Percentiles rank a stretch among this genome's conserved stretches.
Evolutionary conservation across 2,888 invertebrate genomes (phyloP).

Genomic region (Leptinotarsa tumamoca): DNA sequence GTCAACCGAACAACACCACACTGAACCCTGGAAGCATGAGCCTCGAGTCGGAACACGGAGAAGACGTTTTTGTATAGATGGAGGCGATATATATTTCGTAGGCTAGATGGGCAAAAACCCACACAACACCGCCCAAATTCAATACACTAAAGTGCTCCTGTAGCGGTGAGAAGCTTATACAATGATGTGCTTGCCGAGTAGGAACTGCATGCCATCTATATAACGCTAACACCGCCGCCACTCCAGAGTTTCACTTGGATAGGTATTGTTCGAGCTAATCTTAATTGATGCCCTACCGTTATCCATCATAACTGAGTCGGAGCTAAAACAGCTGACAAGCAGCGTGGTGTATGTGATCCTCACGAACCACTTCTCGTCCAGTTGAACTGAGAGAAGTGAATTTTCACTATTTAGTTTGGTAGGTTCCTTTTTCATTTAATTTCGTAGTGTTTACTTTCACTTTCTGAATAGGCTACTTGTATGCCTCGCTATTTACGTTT

Average conservation of each 20-base stretch:
- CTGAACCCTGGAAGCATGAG: slow-evolving; percentile 7
- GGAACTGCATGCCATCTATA: slow-evolving; percentile 46
- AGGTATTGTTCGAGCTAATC: slow-evolving; percentile 67
- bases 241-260: slow-evolving; percentile 55
- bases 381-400: slow-evolving; percentile 34
- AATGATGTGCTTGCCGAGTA: slow-evolving; percentile 48
- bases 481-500: too few species aligned
- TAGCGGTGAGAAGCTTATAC: slow-evolving; percentile 53
- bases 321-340: slow-evolving; percentile 62
- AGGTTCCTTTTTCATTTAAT: background rate
- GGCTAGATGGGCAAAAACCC: slow-evolving; percentile 61
- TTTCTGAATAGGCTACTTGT: too few species aligned
- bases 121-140: slow-evolving; percentile 63
- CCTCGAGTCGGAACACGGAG: slow-evolving; percentile 28
- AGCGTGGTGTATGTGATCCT: slow-evolving; percentile 38
- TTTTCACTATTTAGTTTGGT: background rate
- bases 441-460: too few species aligned
- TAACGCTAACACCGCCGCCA: slow-evolving; percentile 26
- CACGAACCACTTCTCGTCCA: slow-evolving; percentile 13
- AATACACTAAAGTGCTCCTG: slow-evolving; percentile 67
- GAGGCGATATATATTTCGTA: slow-evolving; percentile 55
- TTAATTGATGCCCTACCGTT: slow-evolving; percentile 67
- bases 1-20: background rate
- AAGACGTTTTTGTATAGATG: slow-evolving; percentile 46
- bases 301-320: slow-evolving; percentile 66